Base-by-base conservation (phyloP, 1,140 invertebrate genomes). In the Metopolophium dirhodum region DNA sequence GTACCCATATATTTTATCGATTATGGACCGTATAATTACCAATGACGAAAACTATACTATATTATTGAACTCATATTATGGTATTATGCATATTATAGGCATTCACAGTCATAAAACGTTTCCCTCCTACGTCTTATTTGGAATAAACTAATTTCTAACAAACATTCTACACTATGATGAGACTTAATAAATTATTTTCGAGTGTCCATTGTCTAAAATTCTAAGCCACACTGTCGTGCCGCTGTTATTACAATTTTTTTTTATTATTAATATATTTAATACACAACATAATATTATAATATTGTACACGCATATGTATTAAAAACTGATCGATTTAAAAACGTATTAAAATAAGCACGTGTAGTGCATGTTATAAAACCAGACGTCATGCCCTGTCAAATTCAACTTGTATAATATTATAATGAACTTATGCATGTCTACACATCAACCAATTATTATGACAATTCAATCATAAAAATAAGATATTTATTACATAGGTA, bases 401-500 rank as follows among this genome's bases (percentile, higher is more conserved):
- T 77, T 77, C 61, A 77, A 77, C 61, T 77, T 77, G 14, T 77
- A 77, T 77, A 77, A 77, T 77, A 57, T 57, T 57, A 14, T 77
- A 77, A 77, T 77, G 14, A 35, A 77, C n/a, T n/a, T 68, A 68
- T 11, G 49, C 26, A 14, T 68, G 30, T 68, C 61, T 77, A 77
- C 61, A 77, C 61, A 77, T n/a, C 61, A 77, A 77, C 61, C 61
- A 77, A 77, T 77, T 77, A 77, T 77, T 77, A n/a, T 77, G 61
- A 77, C 61, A n/a, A n/a, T 35, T n/a, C n/a, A 77, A 77, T 77
- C 61, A 77, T 77, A 35, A 77, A 77, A 7, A 77, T n/a, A 77
- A 77, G n/a, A 77, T 77, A 14, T 77, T n/a, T 77, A 77, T 35
- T 9, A 77, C 14, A 7, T 54, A 54, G 2, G 6, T 37, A 37